Base-by-base conservation (phyloP, 2,888 invertebrate genomes). In the Acronicta aceris region DNA sequence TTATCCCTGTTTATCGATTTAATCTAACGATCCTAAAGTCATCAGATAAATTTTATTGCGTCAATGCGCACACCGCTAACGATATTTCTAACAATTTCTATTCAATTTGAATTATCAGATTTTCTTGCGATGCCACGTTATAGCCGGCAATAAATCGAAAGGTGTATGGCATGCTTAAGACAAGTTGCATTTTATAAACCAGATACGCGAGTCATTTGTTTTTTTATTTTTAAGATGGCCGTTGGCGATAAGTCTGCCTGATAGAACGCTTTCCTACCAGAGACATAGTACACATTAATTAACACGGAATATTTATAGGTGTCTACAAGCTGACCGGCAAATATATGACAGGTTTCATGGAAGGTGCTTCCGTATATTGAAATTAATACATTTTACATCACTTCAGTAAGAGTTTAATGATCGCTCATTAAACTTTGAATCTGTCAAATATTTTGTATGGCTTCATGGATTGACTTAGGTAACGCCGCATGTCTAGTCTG, bases 211-310 rank as follows among this genome's bases (percentile, higher is more conserved):
- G 73, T 64, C 65, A 71, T 66, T 65, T 61, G 62, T 68, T 76
- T 74, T n/a, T 79, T 81, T 81, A 75, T 78, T 81, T 79, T 58
- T 47, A 64, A 71, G 82, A 81, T 83, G 62, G 74, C 63, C 58
- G 62, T n/a, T 13, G 60, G 65, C 61, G 77, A 76, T 81, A 78
- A 63, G 58, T 58, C 59, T 41, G 46, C 63, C 58, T 78, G 80
- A 77, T 79, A 76, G 62, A 81, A 49, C 49, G 65, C 67, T 76
- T 79, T 79, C 78, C 79, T 78, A 71, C 68, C 48, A 50, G 64
- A 61, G 66, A 71, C 71, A 76, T 59, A 49, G 70, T 65, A 64
- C 59, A 71, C 67, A 76, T 72, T 81, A 74, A 78, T 71, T 78
- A 78, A 71, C 69, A 59, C 52, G 50, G 66, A 66, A 72, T 74